Evolutionary conservation across 2,888 invertebrate species (phyloP).

Genomic region (Xestobium rufovillosum): DNA sequence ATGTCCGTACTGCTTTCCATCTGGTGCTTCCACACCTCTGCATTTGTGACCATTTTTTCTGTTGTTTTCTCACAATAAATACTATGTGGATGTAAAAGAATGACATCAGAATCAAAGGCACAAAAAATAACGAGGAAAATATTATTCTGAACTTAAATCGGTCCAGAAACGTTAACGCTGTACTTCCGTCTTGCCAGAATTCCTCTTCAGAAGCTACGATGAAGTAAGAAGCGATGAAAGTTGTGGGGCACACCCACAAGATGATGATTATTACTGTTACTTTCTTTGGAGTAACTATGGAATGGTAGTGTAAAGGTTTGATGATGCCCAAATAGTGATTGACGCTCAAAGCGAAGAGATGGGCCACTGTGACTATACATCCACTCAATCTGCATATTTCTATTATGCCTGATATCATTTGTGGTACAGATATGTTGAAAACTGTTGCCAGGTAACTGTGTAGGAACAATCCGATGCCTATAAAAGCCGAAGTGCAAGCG

Average conservation of each 20-base stretch:
- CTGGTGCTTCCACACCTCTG: conserved; percentile 40
- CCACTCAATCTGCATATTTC: conserved; percentile 50
- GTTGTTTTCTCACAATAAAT: conserved; percentile 49
- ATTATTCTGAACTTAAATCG: conserved; percentile 44
- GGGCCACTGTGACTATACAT: conserved; percentile 54
- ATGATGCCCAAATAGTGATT: conserved; percentile 62
- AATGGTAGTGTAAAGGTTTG: conserved; percentile 55
- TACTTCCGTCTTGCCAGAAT: conserved; percentile 38
- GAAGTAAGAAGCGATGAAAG: conserved; percentile 47
- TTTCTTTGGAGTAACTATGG: conserved; percentile 49
- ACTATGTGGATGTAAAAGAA: conserved; percentile 55
- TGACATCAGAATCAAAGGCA: conserved; percentile 51
- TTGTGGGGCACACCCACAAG: conserved; percentile 52
- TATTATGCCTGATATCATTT: conserved; percentile 26
- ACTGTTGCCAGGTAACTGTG: conserved; percentile 47
- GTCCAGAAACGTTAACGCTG: conserved; percentile 38
- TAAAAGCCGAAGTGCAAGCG: conserved; percentile 47
- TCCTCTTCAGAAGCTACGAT: conserved; percentile 44
- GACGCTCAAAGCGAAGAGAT: conserved; percentile 54
- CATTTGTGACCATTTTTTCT: conserved; percentile 43
- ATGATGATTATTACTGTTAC: conserved; percentile 45
- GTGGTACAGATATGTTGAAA: conserved; percentile 20
- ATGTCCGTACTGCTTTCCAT: conserved; percentile 26
- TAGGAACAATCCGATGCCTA: conserved; percentile 48
- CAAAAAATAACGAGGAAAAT: conserved; percentile 49